These are phyloP conservation scores for Clytia hemisphaerica DNA, from an alignment of 30 jellyfish, hydroid and myxozoan genomes.

Conservation along the genomic window DNA sequence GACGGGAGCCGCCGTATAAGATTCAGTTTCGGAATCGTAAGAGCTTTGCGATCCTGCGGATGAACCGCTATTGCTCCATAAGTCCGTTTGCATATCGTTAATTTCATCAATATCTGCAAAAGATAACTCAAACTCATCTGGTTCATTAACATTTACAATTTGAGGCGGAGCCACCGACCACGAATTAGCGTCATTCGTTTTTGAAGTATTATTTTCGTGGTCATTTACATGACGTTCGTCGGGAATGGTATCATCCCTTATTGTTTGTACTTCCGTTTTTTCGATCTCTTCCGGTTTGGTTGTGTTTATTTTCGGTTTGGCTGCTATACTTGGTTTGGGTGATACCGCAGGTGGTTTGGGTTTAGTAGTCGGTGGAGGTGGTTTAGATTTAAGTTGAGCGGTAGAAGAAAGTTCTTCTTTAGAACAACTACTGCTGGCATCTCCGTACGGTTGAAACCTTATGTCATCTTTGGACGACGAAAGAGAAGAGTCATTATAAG, in stretches of 20 bases:
- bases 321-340: neutral
- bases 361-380: slow-evolving; percentile 10
- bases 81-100: slow-evolving; percentile 62
- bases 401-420: neutral
- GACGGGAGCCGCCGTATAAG: slow-evolving; percentile 27
- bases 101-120: slow-evolving; percentile 94
- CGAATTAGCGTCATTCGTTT: no score
- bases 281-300: neutral
- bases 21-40: slow-evolving; percentile 45
- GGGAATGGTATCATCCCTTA: neutral
- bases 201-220: slow-evolving; percentile 1
- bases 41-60: slow-evolving; percentile 32
- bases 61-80: slow-evolving; percentile 43
- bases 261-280: neutral
- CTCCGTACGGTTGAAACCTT: slow-evolving; percentile 6
- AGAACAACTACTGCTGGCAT: slow-evolving; percentile 7
- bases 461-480: neutral
- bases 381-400: no score
- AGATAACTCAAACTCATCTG: slow-evolving; percentile 37
- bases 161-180: no score
- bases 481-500: neutral
- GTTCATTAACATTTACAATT: no score
- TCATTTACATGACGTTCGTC: neutral
- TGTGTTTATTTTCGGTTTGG: neutral
- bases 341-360: slow-evolving; percentile 11